These are phyloP conservation scores for Nannoperca australis DNA, from an alignment of 2,797 vertebrate species.

Conservation along the genomic window DNA sequence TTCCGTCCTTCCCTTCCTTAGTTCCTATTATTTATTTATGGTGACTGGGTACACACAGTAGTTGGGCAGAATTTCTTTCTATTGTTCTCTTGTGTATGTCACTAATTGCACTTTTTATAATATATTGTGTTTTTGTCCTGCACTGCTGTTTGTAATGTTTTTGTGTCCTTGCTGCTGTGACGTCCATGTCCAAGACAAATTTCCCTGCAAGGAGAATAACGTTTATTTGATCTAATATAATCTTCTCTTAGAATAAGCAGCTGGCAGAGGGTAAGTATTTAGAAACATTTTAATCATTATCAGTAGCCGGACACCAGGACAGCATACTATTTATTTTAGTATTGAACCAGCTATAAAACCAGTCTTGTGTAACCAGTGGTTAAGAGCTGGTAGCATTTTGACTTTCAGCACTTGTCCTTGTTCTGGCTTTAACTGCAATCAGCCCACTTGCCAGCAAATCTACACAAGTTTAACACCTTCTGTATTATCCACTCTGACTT, in stretches of 20 bases:
- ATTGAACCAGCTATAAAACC: slow-evolving; percentile 53
- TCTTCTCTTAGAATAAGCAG: slow-evolving; percentile 53
- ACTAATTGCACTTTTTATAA: slow-evolving; percentile 18
- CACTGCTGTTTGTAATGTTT: slow-evolving; percentile 9
- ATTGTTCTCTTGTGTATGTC: no score
- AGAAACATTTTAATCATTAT: slow-evolving; percentile 58
- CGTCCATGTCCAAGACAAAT: slow-evolving; percentile 47
- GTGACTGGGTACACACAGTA: slow-evolving; percentile 12
- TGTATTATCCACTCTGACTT: slow-evolving; percentile 16
- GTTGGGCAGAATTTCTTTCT: not conserved
- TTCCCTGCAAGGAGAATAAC: slow-evolving; percentile 49
- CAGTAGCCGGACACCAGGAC: slow-evolving; percentile 52
- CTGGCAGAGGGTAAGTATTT: slow-evolving; percentile 45
- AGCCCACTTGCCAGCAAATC: slow-evolving; percentile 17
- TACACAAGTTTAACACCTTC: slow-evolving; percentile 25
- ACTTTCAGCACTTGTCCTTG: slow-evolving; percentile 57
- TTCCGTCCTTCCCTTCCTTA: slow-evolving; percentile 5
- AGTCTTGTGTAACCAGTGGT: slow-evolving; percentile 41
- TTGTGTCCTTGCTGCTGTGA: slow-evolving; percentile 34
- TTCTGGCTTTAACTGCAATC: slow-evolving; percentile 33
- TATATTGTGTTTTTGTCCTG: slow-evolving; percentile 15
- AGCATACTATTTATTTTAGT: slow-evolving; percentile 61
- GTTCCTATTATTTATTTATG: slow-evolving; percentile 28
- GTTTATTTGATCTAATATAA: slow-evolving; percentile 63
- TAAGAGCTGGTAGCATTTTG: slow-evolving; percentile 32